Percentiles rank a stretch among this genome's conserved stretches.
Evolutionary conservation across 1,140 invertebrate genomes (phyloP).

Genomic region (Trichonephila clavipes): DNA sequence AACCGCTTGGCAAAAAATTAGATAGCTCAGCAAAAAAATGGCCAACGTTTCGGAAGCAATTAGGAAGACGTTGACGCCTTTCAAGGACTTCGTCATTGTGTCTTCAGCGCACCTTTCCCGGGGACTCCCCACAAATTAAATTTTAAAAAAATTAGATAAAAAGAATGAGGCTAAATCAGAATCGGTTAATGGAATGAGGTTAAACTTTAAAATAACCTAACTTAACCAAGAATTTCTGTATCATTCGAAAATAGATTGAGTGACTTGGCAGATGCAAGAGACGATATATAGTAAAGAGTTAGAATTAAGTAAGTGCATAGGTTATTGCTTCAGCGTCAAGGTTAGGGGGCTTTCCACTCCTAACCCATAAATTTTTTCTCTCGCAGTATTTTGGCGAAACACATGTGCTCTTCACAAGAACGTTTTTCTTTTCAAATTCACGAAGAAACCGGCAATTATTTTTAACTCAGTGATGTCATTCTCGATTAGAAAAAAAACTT

Average conservation of each 20-base stretch:
- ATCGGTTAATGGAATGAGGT: not conserved
- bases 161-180: not conserved
- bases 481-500: no score
- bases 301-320: not conserved
- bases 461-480: no score
- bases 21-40: constrained; percentile 25
- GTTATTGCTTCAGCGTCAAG: not conserved
- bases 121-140: not conserved
- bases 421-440: no score
- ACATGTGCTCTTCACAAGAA: no score
- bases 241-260: not conserved
- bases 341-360: not conserved
- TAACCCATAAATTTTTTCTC: no score
- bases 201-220: not conserved
- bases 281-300: not conserved
- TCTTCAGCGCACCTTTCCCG: not conserved
- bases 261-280: not conserved
- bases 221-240: not conserved
- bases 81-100: constrained; percentile 37
- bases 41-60: constrained; percentile 21
- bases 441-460: no score
- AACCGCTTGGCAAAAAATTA: constrained; percentile 15
- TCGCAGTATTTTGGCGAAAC: no score
- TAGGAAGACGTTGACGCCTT: constrained; percentile 33
- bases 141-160: not conserved